Conservation (phyloP, 1,140 invertebrate species). For the Drosophila miranda region DNA sequence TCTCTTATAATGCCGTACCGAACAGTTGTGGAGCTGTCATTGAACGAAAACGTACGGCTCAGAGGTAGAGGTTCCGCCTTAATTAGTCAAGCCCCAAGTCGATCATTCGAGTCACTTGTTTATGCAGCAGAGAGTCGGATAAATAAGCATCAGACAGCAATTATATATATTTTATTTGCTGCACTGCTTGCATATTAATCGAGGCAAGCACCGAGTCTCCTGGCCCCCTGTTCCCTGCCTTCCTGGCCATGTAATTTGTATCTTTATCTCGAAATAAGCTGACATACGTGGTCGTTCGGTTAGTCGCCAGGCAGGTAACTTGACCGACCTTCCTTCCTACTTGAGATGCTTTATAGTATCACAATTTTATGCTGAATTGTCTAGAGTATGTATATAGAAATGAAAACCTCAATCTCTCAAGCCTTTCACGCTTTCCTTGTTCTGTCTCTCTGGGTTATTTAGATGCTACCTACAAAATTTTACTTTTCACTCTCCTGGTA, state of each 20-base stretch:
- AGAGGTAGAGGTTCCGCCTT: slow-evolving; percentile 41
- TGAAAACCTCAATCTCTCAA: slow-evolving; percentile 36
- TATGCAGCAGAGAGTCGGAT: slow-evolving; percentile 46
- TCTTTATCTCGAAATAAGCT: slow-evolving; percentile 50
- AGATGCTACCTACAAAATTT: slow-evolving; percentile 58
- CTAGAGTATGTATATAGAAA: slow-evolving; percentile 23
- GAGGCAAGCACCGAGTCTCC: slow-evolving; percentile 29
- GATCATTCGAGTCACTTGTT: slow-evolving; percentile 44
- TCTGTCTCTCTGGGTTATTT: slow-evolving; percentile 47
- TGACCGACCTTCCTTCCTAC: slow-evolving; percentile 28
- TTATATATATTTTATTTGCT: slow-evolving; percentile 69
- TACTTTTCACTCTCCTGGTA: slow-evolving; percentile 1
- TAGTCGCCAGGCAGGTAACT: slow-evolving; percentile 2
- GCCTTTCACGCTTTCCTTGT: slow-evolving; percentile 16
- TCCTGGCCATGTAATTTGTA: slow-evolving; percentile 38
- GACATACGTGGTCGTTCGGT: slow-evolving; percentile 42
- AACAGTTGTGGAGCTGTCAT: slow-evolving; percentile 21
- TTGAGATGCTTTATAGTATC: slow-evolving; percentile 10
- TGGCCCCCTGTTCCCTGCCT: neutral
- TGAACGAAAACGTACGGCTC: slow-evolving; percentile 22
- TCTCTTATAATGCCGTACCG: slow-evolving; percentile 1
- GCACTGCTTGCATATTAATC: slow-evolving; percentile 72
- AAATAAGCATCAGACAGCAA: slow-evolving; percentile 48
- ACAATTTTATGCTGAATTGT: slow-evolving; percentile 30
- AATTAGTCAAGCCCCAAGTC: slow-evolving; percentile 45